Conservation (phyloP, 2,797 vertebrate species). For the Emydoidea blandingii region DNA sequence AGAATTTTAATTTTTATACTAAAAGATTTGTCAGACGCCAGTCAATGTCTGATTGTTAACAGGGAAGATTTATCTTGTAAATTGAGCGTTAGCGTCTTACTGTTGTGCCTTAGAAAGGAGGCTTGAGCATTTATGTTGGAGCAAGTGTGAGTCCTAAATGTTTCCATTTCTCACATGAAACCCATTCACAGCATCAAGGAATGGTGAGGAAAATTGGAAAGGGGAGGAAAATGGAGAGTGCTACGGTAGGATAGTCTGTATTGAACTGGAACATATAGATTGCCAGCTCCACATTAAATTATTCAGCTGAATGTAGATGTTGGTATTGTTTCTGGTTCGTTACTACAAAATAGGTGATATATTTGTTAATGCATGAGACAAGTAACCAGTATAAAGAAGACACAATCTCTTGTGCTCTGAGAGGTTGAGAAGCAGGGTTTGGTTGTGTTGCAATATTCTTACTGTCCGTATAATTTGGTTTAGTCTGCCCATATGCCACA, state of each 20-base stretch:
- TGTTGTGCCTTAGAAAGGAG: not conserved
- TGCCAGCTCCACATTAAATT: not conserved
- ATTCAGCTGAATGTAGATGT: accelerated
- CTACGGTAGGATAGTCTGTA: not conserved
- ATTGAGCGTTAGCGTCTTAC: not conserved
- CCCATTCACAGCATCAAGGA: not conserved
- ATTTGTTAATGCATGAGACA: not conserved
- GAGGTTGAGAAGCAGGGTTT: not conserved
- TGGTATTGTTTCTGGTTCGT: not conserved
- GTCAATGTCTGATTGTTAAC: not conserved
- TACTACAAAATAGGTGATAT: not conserved
- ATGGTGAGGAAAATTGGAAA: not conserved
- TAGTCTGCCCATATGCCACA: not conserved
- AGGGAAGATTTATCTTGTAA: not conserved
- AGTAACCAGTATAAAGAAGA: not conserved
- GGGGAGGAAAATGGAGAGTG: not conserved
- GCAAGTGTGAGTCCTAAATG: not conserved
- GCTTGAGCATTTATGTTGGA: not conserved
- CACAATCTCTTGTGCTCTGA: not conserved
- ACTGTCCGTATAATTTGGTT: not conserved
- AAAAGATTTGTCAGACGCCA: not conserved
- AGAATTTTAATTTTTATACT: not conserved
- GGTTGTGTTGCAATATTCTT: not conserved
- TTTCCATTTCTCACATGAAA: not conserved
- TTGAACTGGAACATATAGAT: not conserved